Percentiles rank a stretch among this genome's conserved stretches.
phyloP scores from a whole-genome alignment of 2,888 invertebrate genomes.

The Lottia scabra region DNA sequence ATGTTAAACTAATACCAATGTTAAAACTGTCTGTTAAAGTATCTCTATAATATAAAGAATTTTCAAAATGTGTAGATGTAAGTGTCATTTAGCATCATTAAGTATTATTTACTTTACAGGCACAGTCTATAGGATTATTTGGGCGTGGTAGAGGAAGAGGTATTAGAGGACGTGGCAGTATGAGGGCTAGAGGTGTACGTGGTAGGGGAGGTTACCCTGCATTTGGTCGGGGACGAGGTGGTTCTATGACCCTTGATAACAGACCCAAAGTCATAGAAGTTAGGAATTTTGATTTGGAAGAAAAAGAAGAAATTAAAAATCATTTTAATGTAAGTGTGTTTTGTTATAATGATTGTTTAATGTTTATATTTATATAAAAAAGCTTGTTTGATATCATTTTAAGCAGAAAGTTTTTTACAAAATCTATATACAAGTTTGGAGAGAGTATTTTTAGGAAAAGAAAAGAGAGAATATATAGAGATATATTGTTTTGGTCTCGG shows the following conservation, averaged over 20 bases:
- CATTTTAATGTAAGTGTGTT: conserved; percentile 83
- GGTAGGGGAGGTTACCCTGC: conserved; percentile 27
- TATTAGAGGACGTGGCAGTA: conserved; percentile 44
- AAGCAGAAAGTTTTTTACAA: no score
- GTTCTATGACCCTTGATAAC: conserved; percentile 77
- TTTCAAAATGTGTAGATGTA: no score
- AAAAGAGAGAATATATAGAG: no score
- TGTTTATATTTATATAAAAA: no score
- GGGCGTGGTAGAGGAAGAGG: conserved; percentile 57
- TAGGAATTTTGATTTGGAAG: conserved; percentile 87
- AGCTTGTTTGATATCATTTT: conserved; percentile 43
- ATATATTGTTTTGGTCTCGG: no score
- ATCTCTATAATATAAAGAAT: no score
- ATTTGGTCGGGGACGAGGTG: conserved; percentile 46
- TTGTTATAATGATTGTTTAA: background rate
- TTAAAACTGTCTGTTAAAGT: no score
- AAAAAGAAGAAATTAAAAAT: conserved; percentile 81
- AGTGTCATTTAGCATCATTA: background rate
- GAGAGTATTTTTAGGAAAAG: no score
- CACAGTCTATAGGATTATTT: conserved; percentile 64
- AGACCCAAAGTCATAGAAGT: conserved; percentile 87
- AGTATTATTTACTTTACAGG: conserved; percentile 60
- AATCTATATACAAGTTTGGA: no score
- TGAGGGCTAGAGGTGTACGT: conserved; percentile 35
- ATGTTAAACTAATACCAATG: no score